Evolutionary conservation across 1,140 invertebrate species (phyloP).

Genomic region (Microplitis mediator): DNA sequence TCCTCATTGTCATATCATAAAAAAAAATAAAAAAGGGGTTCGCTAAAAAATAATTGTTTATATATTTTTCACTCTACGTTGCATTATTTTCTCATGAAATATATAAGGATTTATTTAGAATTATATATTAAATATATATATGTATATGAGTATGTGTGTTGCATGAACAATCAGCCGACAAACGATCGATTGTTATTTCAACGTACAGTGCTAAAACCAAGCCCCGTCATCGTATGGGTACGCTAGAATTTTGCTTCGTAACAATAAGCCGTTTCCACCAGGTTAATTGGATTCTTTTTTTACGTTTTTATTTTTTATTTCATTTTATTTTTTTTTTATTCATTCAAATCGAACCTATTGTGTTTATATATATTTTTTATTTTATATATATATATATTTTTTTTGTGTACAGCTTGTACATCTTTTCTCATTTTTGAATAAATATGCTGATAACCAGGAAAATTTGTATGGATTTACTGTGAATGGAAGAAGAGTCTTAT

Average conservation of each 20-base stretch:
- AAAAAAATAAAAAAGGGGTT: not conserved
- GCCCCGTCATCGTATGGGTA: constrained; percentile 25
- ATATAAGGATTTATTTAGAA: no score
- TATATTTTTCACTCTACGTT: no score
- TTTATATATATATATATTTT: no score
- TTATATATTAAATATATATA: not conserved
- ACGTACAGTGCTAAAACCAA: constrained; percentile 32
- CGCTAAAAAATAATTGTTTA: not conserved
- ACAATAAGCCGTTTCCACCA: constrained; percentile 31
- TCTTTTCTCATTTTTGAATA: no score
- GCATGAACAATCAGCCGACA: constrained; percentile 27
- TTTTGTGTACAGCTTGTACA: no score
- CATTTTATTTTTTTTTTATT: not conserved
- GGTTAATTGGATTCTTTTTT: constrained; percentile 31
- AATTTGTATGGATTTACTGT: no score
- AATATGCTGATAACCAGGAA: no score
- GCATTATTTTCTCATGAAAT: no score
- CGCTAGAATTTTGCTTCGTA: constrained; percentile 29
- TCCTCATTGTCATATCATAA: not conserved
- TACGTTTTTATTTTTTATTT: not conserved
- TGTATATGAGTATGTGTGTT: constrained; percentile 11
- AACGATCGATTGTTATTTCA: constrained; percentile 33
- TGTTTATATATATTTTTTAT: constrained; percentile 2
- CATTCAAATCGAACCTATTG: constrained; percentile 28
- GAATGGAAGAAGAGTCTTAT: no score